Evolutionary conservation across 2,113 vertebrate genomes (phyloP).

Genomic region (Thunnus maccoyii): DNA sequence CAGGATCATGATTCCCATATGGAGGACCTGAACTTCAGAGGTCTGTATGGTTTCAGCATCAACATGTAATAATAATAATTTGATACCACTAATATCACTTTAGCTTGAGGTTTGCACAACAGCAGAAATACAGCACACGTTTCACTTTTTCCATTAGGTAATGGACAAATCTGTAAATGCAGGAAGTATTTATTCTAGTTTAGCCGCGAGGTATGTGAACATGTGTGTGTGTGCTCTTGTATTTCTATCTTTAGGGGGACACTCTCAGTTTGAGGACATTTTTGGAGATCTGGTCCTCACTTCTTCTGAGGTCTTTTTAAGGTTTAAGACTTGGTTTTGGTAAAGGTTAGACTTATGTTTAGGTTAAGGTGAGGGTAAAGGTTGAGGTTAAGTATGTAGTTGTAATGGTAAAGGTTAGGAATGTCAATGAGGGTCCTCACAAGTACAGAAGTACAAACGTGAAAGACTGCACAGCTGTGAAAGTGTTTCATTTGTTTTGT

Average conservation of each 20-base stretch:
- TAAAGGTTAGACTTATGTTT: too few species aligned
- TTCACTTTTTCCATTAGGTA: constrained; percentile 60
- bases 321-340: too few species aligned
- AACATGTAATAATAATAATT: constrained; percentile 19
- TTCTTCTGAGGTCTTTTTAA: not conserved
- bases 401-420: not conserved
- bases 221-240: not conserved
- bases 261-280: too few species aligned
- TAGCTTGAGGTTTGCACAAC: constrained; percentile 26
- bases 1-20: not conserved
- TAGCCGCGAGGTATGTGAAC: not conserved
- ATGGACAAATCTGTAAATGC: constrained; percentile 22
- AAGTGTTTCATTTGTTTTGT: not conserved
- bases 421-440: not conserved
- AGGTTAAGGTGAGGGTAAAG: not conserved
- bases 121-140: not conserved
- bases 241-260: not conserved
- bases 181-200: not conserved
- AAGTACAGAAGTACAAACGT: not conserved
- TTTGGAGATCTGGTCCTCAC: not conserved
- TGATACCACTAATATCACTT: constrained; percentile 36
- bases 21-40: not conserved
- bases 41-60: constrained; percentile 10
- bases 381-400: not conserved
- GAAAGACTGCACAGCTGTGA: not conserved